Evolutionary conservation across 1,140 invertebrate genomes (phyloP).

Genomic region (Caenorhabditis elegans): WBcel235 BX284605.5:12078501-12079000

Average conservation of each 20-base stretch:
- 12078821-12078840: background rate
- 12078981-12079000: slow-evolving; percentile 1
- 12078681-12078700: background rate
- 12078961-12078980: background rate
- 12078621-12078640: background rate
- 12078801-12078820: background rate
- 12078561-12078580: slow-evolving; percentile 33
- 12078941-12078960: too few relatives aligned
- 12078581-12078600: background rate
- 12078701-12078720: slow-evolving; percentile 27
- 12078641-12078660: background rate
- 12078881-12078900: slow-evolving; percentile 26
- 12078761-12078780: background rate
- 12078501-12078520: slow-evolving; percentile 14
- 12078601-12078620: background rate
- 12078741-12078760: slow-evolving; percentile 27
- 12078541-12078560: slow-evolving; percentile 34
- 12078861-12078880: slow-evolving; percentile 32
- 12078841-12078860: slow-evolving; percentile 35
- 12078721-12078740: slow-evolving; percentile 17
- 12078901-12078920: background rate
- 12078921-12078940: too few relatives aligned
- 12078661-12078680: background rate
- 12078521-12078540: slow-evolving; percentile 20
- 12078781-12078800: background rate